These are phyloP conservation scores for Xylocampa areola DNA, from an alignment of 2,888 invertebrate genomes.

Conservation along the genomic window DNA sequence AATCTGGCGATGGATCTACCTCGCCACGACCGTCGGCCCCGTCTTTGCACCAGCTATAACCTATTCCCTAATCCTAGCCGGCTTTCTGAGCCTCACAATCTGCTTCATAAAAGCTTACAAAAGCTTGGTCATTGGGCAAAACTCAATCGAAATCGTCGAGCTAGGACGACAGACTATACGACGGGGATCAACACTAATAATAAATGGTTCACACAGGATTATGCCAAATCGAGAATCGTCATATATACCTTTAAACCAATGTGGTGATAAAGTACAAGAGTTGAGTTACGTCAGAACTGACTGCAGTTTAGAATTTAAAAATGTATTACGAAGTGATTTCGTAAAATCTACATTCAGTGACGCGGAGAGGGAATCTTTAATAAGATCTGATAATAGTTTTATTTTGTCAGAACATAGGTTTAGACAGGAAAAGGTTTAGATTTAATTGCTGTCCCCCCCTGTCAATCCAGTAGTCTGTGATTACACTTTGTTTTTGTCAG, in stretches of 20 bases:
- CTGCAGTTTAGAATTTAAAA: conserved; percentile 73
- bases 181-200: conserved; percentile 91
- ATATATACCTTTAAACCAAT: conserved; percentile 71
- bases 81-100: conserved; percentile 91
- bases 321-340: conserved; percentile 72
- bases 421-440: conserved; percentile 36
- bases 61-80: conserved; percentile 93
- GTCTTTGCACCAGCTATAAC: conserved; percentile 92
- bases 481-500: conserved; percentile 31
- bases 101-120: conserved; percentile 94
- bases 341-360: conserved; percentile 76
- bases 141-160: conserved; percentile 93
- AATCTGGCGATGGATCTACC: conserved; percentile 95
- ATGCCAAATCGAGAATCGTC: conserved; percentile 89
- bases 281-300: conserved; percentile 64
- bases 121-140: conserved; percentile 92
- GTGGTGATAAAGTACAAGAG: conserved; percentile 66
- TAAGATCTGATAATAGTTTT: conserved; percentile 81
- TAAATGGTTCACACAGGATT: conserved; percentile 89
- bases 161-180: conserved; percentile 93
- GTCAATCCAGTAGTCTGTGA: conserved; percentile 22
- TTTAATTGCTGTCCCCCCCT: conserved; percentile 41
- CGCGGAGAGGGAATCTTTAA: conserved; percentile 77
- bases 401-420: conserved; percentile 76
- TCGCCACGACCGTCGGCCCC: conserved; percentile 94